These are phyloP conservation scores for Promerops cafer DNA, from an alignment of 2,113 vertebrate genomes.

Conservation along the genomic window DNA sequence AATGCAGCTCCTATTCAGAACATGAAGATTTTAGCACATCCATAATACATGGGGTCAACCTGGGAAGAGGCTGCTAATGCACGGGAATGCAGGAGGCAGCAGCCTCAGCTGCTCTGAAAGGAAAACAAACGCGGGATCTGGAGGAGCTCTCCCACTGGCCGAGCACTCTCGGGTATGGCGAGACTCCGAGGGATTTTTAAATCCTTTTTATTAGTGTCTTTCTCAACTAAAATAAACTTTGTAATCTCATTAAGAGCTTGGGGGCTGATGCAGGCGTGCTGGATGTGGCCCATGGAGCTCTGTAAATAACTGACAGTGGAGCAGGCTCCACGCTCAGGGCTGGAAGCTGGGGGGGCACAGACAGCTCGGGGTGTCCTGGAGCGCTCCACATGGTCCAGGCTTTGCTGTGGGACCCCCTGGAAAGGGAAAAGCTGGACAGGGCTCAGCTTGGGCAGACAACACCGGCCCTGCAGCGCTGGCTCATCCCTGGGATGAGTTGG, in stretches of 20 bases:
- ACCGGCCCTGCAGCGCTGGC: fast-evolving
- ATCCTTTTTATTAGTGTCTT: slow-evolving; percentile 37
- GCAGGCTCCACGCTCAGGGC: neutral
- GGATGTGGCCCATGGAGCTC: neutral
- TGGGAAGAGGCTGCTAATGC: slow-evolving; percentile 30
- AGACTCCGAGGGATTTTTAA: neutral
- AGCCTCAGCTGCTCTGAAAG: neutral
- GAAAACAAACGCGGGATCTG: slow-evolving; percentile 1
- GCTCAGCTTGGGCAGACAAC: neutral
- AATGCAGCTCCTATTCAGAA: slow-evolving; percentile 54
- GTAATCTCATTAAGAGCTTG: slow-evolving; percentile 32
- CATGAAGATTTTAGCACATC: slow-evolving; percentile 38
- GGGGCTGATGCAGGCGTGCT: neutral
- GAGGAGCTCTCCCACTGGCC: neutral
- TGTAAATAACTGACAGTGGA: neutral
- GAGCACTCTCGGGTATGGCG: neutral
- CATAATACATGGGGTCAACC: slow-evolving; percentile 60
- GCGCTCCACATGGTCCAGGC: neutral
- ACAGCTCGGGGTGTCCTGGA: neutral
- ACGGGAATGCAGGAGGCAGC: neutral
- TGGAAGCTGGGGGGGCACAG: neutral
- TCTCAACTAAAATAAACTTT: slow-evolving; percentile 42
- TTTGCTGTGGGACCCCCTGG: neutral
- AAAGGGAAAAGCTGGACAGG: neutral
- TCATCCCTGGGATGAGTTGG: neutral